These are phyloP conservation scores for Lasioglossum lativentre DNA, from an alignment of 2,888 invertebrate genomes.

Conservation along the genomic window DNA sequence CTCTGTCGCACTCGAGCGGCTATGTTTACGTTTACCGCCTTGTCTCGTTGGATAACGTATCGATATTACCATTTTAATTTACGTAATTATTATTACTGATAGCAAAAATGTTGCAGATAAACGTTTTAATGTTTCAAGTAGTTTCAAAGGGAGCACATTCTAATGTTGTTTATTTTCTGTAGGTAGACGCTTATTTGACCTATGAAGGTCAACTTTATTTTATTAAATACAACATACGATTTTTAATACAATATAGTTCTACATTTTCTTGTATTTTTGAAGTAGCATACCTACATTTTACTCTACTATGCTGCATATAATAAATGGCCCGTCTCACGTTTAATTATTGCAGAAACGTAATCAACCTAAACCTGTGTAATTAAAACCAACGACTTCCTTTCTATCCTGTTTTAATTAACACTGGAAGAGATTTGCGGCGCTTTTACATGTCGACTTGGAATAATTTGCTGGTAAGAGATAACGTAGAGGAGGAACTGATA, in stretches of 20 bases:
- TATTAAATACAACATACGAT: not conserved
- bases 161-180: no score
- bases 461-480: not conserved
- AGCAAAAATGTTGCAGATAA: not conserved
- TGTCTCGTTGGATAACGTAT: no score
- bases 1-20: no score
- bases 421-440: not conserved
- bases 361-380: constrained; percentile 15
- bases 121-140: no score
- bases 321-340: not conserved
- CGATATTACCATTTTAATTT: not conserved
- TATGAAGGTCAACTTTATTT: not conserved
- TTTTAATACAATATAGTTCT: no score
- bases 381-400: constrained; percentile 7
- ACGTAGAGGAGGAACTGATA: not conserved
- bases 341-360: constrained; percentile 32
- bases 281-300: not conserved
- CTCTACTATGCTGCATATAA: not conserved
- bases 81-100: not conserved
- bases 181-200: no score
- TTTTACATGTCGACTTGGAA: not conserved
- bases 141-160: no score
- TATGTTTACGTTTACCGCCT: not conserved
- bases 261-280: not conserved
- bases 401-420: constrained; percentile 16